Percentiles rank a stretch among this genome's conserved stretches.
Evolutionary conservation across 2,888 invertebrate genomes (phyloP).

Genomic region (Syritta pipiens): DNA sequence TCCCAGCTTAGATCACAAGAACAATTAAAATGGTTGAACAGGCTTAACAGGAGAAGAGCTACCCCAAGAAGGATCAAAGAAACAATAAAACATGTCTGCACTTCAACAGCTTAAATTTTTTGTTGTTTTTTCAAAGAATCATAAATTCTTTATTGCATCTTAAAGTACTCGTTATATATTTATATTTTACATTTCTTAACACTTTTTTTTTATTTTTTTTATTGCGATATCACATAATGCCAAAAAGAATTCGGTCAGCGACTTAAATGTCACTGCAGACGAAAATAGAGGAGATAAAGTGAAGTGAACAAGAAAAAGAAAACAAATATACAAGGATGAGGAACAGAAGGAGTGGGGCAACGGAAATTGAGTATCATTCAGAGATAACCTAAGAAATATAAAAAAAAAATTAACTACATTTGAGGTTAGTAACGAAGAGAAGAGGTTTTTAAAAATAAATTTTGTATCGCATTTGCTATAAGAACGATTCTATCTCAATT

Average conservation of each 20-base stretch:
- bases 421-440: conserved; percentile 33
- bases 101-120: no score
- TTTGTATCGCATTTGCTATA: conserved; percentile 70
- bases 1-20: background rate
- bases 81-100: conserved; percentile 15
- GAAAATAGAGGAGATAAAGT: background rate
- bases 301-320: background rate
- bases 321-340: background rate
- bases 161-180: conserved; percentile 73
- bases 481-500: conserved; percentile 18
- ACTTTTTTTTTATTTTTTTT: conserved; percentile 71
- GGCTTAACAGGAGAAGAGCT: no score
- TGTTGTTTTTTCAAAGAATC: conserved; percentile 76
- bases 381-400: conserved; percentile 48
- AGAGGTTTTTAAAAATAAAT: conserved; percentile 21
- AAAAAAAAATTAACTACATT: conserved; percentile 27
- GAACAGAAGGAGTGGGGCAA: background rate
- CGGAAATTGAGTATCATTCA: conserved; percentile 64
- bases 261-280: conserved; percentile 36
- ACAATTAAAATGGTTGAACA: no score
- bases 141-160: conserved; percentile 78
- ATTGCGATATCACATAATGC: conserved; percentile 77
- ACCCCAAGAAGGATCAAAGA: background rate
- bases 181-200: conserved; percentile 72
- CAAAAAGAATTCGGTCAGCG: conserved; percentile 74